Evolutionary conservation across 2,113 vertebrate genomes (phyloP).

Genomic region (Elgaria multicarinata): DNA sequence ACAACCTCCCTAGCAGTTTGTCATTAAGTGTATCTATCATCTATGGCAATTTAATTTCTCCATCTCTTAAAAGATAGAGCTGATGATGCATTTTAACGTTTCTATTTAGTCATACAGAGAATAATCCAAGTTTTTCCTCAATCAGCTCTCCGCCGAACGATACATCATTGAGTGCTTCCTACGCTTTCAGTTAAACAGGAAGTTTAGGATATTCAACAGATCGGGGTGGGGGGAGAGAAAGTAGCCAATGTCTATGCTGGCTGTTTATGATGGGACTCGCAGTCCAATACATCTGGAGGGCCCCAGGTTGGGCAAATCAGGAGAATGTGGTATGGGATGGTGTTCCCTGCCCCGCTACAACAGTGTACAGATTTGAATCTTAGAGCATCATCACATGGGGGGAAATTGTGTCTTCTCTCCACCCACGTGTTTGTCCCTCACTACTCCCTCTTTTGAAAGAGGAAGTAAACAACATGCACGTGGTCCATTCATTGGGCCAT

Average conservation of each 20-base stretch:
- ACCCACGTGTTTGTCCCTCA: too few species aligned
- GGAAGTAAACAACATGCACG: too few species aligned
- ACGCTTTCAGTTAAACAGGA: not conserved
- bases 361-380: not conserved
- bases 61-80: not conserved
- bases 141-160: not conserved
- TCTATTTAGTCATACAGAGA: not conserved
- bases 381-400: not conserved
- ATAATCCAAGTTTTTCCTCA: not conserved
- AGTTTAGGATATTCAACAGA: not conserved
- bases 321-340: too few species aligned
- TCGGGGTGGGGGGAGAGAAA: too few species aligned
- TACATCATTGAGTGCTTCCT: not conserved
- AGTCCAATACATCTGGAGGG: too few species aligned
- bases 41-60: accelerated
- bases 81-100: not conserved
- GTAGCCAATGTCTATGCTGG: not conserved
- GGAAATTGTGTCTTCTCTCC: too few species aligned
- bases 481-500: too few species aligned
- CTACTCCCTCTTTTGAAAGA: too few species aligned
- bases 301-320: not conserved
- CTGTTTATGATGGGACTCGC: not conserved
- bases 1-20: not conserved
- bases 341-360: not conserved
- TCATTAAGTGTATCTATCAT: not conserved